A percentile compares a stretch with the other conserved stretches of the same genome.
phyloP scores from a whole-genome alignment of 2,888 invertebrate species.

The Agrochola circellaris region DNA sequence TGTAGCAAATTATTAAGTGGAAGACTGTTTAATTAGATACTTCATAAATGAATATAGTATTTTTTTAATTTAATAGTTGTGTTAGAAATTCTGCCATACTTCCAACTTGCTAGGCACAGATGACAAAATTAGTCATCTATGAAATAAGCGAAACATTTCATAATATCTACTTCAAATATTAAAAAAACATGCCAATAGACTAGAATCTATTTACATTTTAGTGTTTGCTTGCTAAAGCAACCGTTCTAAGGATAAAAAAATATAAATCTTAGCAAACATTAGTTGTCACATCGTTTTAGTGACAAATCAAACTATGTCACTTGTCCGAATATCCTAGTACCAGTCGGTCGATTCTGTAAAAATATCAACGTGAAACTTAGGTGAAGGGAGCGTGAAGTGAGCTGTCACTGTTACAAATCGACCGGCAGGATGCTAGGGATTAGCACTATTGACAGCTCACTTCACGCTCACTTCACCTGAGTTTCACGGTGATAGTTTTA shows the following conservation, averaged over 20 bases:
- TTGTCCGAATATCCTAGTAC: background rate
- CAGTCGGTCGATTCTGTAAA: too few relatives aligned
- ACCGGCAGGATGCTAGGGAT: too few relatives aligned
- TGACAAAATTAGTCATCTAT: background rate
- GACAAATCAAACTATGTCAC: background rate
- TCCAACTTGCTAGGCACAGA: background rate
- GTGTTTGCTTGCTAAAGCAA: background rate
- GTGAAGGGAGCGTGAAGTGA: too few relatives aligned
- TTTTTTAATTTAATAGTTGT: background rate
- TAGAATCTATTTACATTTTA: background rate
- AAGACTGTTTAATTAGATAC: background rate
- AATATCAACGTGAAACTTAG: too few relatives aligned
- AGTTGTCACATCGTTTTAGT: background rate
- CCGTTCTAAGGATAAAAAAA: background rate
- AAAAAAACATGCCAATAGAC: background rate
- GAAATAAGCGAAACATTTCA: background rate
- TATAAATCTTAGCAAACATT: background rate
- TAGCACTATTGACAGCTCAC: too few relatives aligned
- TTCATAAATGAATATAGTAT: background rate
- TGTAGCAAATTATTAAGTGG: slow-evolving; percentile 6
- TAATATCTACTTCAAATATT: background rate
- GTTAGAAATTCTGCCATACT: background rate
- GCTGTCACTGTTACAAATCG: too few relatives aligned
- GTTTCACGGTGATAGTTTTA: too few relatives aligned
- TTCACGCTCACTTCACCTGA: too few relatives aligned